Conservation (phyloP, 2,113 vertebrate species). For the Nerophis ophidion region DNA sequence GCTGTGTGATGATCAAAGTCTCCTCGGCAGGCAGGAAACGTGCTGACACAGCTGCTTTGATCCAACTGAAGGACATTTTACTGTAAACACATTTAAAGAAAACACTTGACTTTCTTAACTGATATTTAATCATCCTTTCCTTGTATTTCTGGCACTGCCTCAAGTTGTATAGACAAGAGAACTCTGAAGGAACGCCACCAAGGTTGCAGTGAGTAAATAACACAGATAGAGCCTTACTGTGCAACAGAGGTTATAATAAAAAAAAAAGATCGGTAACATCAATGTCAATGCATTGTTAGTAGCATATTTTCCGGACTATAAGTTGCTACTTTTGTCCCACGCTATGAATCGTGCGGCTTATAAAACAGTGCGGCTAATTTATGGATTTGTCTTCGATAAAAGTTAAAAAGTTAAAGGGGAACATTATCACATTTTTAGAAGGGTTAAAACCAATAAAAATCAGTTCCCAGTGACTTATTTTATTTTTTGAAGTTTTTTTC, state of each 20-base stretch:
- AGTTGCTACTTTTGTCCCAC: too few species aligned
- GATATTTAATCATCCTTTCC: conserved; percentile 4
- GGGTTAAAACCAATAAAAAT: too few species aligned
- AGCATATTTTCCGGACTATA: too few species aligned
- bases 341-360: too few species aligned
- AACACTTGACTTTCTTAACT: conserved; percentile 14
- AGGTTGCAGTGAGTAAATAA: neutral
- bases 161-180: neutral
- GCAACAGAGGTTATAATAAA: neutral
- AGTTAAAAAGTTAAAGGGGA: too few species aligned
- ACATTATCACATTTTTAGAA: too few species aligned
- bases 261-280: neutral
- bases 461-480: too few species aligned
- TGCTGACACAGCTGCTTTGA: conserved; percentile 58
- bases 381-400: too few species aligned
- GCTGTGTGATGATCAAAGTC: conserved; percentile 52
- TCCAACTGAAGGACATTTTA: conserved; percentile 39
- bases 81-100: conserved; percentile 25
- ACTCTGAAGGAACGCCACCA: neutral
- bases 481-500: too few species aligned
- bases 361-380: too few species aligned
- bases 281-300: too few species aligned
- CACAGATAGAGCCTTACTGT: neutral
- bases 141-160: neutral
- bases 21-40: conserved; percentile 40